These are phyloP conservation scores for Elymnias hypermnestra DNA, from an alignment of 1,140 invertebrate genomes.

Conservation along the genomic window DNA sequence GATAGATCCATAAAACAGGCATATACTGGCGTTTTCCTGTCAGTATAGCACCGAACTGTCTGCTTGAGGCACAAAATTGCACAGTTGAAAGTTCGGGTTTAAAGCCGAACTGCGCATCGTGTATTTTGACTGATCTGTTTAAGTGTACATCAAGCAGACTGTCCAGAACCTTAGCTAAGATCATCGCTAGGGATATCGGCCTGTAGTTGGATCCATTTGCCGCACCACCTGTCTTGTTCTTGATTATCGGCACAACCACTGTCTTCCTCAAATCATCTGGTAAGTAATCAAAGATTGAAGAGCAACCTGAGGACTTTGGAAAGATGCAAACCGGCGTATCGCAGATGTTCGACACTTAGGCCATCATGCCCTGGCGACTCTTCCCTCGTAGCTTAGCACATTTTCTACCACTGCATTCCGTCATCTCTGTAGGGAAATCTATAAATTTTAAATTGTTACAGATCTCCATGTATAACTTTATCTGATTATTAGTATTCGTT, in stretches of 20 bases:
- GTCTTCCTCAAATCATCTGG: too few relatives aligned
- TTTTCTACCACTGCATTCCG: not conserved
- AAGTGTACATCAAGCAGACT: conserved; percentile 4
- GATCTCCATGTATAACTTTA: not conserved
- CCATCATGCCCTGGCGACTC: too few relatives aligned
- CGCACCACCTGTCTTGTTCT: conserved; percentile 2
- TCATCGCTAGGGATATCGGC: conserved; percentile 10
- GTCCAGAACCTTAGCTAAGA: conserved; percentile 11
- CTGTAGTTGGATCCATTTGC: conserved; percentile 7
- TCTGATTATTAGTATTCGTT: not conserved
- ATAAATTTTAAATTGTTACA: not conserved
- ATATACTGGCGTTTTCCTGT: conserved; percentile 1
- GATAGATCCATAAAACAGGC: too few relatives aligned
- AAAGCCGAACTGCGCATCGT: too few relatives aligned
- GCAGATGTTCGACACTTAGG: too few relatives aligned
- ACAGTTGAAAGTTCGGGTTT: not conserved
- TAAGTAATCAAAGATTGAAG: not conserved
- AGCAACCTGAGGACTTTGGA: not conserved
- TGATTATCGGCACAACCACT: not conserved
- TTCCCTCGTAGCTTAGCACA: not conserved
- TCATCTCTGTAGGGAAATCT: too few relatives aligned
- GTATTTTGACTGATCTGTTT: too few relatives aligned
- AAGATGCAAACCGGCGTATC: too few relatives aligned
- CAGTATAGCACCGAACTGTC: conserved; percentile 2
- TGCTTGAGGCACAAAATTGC: conserved; percentile 2